Conservation (phyloP, 2,888 invertebrate genomes). For the Heliconius ismenius region DNA sequence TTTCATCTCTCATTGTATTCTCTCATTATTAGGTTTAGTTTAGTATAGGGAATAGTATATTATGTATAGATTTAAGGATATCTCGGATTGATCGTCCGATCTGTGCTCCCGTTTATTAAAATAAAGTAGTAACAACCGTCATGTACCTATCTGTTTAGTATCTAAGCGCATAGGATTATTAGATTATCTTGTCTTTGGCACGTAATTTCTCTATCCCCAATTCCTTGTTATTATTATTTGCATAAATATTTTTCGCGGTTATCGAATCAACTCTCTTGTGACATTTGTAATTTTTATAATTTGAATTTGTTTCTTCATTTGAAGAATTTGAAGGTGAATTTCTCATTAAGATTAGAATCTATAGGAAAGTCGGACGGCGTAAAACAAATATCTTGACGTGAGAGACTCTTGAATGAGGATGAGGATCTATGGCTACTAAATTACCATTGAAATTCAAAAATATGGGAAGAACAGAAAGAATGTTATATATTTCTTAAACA, state of each 20-base stretch:
- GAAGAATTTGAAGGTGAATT: not conserved
- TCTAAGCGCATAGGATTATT: not conserved
- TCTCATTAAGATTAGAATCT: not conserved
- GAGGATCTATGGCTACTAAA: constrained; percentile 8
- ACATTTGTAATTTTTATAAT: not conserved
- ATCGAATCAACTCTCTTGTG: not conserved
- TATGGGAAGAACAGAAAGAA: constrained; percentile 19
- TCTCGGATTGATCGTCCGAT: constrained; percentile 13
- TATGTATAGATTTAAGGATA: constrained; percentile 7
- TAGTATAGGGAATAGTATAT: not conserved
- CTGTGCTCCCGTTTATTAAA: not conserved
- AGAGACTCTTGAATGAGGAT: too few species aligned
- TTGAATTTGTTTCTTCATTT: not conserved
- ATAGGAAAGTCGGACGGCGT: not conserved
- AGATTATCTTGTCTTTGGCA: not conserved
- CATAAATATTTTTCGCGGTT: not conserved
- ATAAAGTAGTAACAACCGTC: constrained; percentile 4
- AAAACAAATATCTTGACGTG: not conserved
- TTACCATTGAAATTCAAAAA: constrained; percentile 5
- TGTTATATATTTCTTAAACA: not conserved
- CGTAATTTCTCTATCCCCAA: not conserved
- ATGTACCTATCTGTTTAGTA: constrained; percentile 16
- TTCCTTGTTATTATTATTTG: constrained; percentile 3
- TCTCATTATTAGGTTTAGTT: not conserved
- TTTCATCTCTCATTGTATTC: constrained; percentile 5